Evolutionary conservation across 2,113 vertebrate species (phyloP).

Genomic region (Mastomys natalensis): DNA sequence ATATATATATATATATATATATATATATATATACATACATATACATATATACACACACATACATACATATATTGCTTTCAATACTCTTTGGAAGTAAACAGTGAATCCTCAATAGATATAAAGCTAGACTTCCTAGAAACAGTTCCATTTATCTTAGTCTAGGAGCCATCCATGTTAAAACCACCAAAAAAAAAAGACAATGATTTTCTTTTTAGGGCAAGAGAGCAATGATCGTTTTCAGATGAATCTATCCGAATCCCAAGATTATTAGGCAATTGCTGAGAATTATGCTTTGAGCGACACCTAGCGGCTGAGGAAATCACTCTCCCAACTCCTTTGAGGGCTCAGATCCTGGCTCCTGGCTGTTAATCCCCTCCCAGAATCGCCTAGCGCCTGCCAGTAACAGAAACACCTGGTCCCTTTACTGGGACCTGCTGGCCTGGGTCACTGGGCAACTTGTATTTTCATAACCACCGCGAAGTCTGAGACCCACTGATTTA

Average conservation of each 20-base stretch:
- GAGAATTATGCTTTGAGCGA: constrained; percentile 59
- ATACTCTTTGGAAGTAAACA: constrained; percentile 38
- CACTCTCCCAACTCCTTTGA: neutral
- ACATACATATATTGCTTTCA: constrained; percentile 14
- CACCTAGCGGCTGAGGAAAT: constrained; percentile 52
- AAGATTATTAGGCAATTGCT: neutral
- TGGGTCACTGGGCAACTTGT: neutral
- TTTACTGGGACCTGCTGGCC: neutral
- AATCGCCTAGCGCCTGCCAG: neutral
- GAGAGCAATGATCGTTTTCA: constrained; percentile 24
- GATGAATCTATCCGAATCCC: constrained; percentile 23
- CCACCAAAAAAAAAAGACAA: constrained; percentile 29
- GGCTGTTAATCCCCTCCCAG: neutral
- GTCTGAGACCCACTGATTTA: neutral
- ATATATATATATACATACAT: constrained; percentile 14
- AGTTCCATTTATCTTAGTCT: constrained; percentile 55
- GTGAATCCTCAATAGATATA: constrained; percentile 48
- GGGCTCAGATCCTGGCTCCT: neutral
- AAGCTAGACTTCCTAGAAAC: constrained; percentile 70
- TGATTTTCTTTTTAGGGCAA: constrained; percentile 11
- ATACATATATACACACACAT: too few species aligned
- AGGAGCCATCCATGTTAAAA: constrained; percentile 35
- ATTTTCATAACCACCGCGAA: neutral
- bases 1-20: too few species aligned
- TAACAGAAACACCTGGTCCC: neutral